A percentile compares a stretch with the other conserved stretches of the same genome.
phyloP scores from a whole-genome alignment of 2,113 vertebrate species.

The Otocyon megalotis region DNA sequence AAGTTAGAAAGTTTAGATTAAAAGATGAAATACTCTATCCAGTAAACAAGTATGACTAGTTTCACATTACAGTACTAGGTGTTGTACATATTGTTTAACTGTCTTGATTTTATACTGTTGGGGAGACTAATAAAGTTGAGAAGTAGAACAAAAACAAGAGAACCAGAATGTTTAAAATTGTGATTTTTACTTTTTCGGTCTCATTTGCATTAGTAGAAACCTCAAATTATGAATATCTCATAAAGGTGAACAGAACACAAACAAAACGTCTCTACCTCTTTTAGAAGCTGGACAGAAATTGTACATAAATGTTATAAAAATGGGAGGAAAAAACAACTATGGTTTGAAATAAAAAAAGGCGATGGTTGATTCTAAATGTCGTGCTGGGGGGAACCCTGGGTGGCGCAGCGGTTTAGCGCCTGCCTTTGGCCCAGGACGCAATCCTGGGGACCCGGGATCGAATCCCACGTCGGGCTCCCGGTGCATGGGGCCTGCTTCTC shows the following conservation, averaged over 20 bases:
- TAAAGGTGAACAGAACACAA: constrained; percentile 14
- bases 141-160: background rate
- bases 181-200: background rate
- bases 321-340: background rate
- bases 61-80: background rate
- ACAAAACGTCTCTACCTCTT: background rate
- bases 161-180: background rate
- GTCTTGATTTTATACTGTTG: background rate
- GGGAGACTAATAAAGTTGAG: background rate
- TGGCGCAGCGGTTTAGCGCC: too few relatives aligned
- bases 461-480: too few relatives aligned
- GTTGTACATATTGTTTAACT: background rate
- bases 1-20: background rate
- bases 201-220: background rate
- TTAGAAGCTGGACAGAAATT: background rate
- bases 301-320: background rate
- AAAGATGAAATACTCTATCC: background rate
- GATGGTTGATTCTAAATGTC: background rate
- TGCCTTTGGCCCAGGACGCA: too few relatives aligned
- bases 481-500: too few relatives aligned
- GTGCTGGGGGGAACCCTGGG: too few relatives aligned
- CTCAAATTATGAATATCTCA: background rate
- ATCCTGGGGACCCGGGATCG: too few relatives aligned
- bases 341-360: background rate
- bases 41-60: background rate